Conservation (phyloP, 2,888 invertebrate genomes). For the Synergus laeviventris region DNA sequence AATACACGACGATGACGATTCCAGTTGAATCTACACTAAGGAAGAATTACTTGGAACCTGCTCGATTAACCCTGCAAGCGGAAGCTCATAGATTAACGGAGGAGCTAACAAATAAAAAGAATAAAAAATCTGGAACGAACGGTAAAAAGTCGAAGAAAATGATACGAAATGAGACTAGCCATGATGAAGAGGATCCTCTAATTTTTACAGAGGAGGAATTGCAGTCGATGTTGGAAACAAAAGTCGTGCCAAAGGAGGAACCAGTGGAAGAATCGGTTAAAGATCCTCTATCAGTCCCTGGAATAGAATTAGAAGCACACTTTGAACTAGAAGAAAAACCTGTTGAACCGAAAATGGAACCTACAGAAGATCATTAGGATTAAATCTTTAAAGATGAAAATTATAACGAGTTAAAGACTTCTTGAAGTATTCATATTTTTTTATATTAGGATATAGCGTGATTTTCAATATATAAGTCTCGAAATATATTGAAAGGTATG, state of each 20-base stretch:
- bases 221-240: background rate
- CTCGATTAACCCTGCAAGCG: background rate
- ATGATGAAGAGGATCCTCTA: background rate
- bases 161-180: background rate
- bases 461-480: background rate
- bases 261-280: background rate
- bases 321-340: background rate
- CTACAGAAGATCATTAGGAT: background rate
- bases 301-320: background rate
- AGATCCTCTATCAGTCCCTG: background rate
- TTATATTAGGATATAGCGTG: background rate
- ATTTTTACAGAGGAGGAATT: background rate
- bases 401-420: background rate
- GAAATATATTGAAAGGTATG: too few relatives aligned
- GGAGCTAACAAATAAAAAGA: too few relatives aligned
- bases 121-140: background rate
- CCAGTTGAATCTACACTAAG: slow-evolving; percentile 51
- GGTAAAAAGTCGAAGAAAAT: background rate
- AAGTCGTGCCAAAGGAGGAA: background rate
- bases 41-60: slow-evolving; percentile 49
- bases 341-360: background rate
- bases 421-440: background rate
- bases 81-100: background rate
- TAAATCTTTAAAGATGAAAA: background rate
- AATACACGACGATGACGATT: slow-evolving; percentile 20